A percentile compares a stretch with the other conserved stretches of the same genome.
Evolutionary conservation across 2,797 vertebrate species (phyloP).

Genomic region (Enteromius viviparus): DNA sequence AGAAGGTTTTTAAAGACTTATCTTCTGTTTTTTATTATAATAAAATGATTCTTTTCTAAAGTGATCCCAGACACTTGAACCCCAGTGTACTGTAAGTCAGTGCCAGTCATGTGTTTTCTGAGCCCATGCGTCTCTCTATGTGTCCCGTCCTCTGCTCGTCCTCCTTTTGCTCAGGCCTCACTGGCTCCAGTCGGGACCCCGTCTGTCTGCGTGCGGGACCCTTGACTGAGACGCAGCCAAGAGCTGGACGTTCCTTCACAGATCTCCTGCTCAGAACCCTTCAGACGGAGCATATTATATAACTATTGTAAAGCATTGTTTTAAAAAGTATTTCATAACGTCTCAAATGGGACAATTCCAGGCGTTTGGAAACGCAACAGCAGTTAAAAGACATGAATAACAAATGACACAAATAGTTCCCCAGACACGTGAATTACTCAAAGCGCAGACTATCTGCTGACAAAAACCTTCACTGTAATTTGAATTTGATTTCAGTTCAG

Average conservation of each 20-base stretch:
- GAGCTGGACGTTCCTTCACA: slow-evolving; percentile 20
- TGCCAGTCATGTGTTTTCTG: not conserved
- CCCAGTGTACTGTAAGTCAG: slow-evolving; percentile 54
- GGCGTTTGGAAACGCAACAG: slow-evolving; percentile 12
- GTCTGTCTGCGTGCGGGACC: not conserved
- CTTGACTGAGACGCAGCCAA: slow-evolving; percentile 48
- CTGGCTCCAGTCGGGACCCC: slow-evolving; percentile 52
- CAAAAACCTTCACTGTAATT: slow-evolving; percentile 20
- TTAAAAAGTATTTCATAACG: slow-evolving; percentile 18
- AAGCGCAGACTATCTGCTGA: slow-evolving; percentile 10
- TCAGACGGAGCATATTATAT: slow-evolving; percentile 38
- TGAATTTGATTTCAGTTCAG: slow-evolving; percentile 25
- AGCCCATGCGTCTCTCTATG: not conserved
- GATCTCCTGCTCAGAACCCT: slow-evolving; percentile 38
- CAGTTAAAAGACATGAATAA: slow-evolving; percentile 37
- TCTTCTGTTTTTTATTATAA: not conserved
- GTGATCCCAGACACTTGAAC: not conserved
- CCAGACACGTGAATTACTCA: not conserved
- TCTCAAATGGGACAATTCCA: slow-evolving; percentile 25
- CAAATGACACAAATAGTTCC: slow-evolving; percentile 19
- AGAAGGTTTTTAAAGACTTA: too few relatives aligned
- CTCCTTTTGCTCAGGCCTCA: slow-evolving; percentile 30
- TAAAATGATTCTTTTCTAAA: not conserved
- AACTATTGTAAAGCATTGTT: slow-evolving; percentile 20
- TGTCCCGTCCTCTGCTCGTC: slow-evolving; percentile 13